Conservation (phyloP, 2,888 invertebrate species). For the Eucriotettix oculatus region DNA sequence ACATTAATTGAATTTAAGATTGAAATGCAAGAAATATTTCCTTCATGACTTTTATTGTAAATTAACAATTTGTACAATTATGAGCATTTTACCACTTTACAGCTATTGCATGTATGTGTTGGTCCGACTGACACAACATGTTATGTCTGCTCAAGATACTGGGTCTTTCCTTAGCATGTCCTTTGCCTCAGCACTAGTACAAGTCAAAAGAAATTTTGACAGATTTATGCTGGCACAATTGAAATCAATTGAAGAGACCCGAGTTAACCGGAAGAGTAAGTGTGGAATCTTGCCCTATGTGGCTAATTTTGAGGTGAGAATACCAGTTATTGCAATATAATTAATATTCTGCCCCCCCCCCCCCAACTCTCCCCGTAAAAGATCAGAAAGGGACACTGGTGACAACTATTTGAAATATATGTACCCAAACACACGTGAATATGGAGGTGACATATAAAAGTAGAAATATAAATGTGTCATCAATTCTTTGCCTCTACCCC, state of each 20-base stretch:
- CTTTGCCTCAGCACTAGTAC: constrained; percentile 70
- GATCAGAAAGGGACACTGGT: no score
- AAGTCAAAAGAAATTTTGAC: constrained; percentile 82
- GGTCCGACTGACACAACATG: constrained; percentile 82
- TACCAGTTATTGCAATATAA: background rate
- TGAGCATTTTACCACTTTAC: constrained; percentile 16
- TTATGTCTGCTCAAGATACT: constrained; percentile 73
- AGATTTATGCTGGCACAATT: constrained; percentile 74
- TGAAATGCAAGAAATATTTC: no score
- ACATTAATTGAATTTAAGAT: no score
- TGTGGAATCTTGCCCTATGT: constrained; percentile 84
- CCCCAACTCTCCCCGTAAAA: no score
- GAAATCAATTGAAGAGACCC: constrained; percentile 62
- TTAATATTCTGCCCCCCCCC: no score
- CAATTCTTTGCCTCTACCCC: no score
- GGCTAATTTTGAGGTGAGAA: constrained; percentile 59
- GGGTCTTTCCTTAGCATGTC: constrained; percentile 78
- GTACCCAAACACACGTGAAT: no score
- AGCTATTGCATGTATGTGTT: constrained; percentile 90
- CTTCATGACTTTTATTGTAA: no score
- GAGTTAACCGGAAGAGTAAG: constrained; percentile 55
- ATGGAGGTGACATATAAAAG: no score
- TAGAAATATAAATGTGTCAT: no score
- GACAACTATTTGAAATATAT: no score
- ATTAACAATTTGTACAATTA: no score